These are phyloP conservation scores for Amyelois transitella DNA, from an alignment of 1,140 invertebrate species.

Conservation along the genomic window DNA sequence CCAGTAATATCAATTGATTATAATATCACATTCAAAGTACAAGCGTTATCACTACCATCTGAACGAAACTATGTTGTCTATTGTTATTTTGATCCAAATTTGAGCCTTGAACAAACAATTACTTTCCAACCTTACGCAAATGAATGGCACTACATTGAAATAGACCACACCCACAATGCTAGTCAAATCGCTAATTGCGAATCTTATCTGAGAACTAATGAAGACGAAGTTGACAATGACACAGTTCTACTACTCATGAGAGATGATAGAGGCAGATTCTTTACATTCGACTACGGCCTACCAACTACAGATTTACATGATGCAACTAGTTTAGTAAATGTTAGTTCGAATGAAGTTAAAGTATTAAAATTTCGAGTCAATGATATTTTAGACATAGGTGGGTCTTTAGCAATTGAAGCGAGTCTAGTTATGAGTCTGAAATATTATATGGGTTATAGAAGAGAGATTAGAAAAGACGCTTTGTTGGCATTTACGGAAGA, in stretches of 20 bases:
- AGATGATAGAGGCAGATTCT: constrained; percentile 81
- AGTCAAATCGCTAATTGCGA: constrained; percentile 46
- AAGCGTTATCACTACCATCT: constrained; percentile 59
- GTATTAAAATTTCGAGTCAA: constrained; percentile 79
- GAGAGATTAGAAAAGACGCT: constrained; percentile 39
- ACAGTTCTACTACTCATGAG: constrained; percentile 74
- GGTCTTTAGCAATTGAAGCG: constrained; percentile 78
- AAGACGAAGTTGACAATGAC: constrained; percentile 53
- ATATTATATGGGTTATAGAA: constrained; percentile 71
- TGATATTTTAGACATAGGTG: constrained; percentile 81
- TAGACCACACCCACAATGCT: constrained; percentile 43
- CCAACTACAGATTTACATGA: constrained; percentile 74
- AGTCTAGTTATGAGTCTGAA: constrained; percentile 76
- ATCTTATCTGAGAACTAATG: constrained; percentile 30
- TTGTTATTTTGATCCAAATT: constrained; percentile 48
- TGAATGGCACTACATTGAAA: constrained; percentile 76
- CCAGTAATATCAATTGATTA: constrained; percentile 12
- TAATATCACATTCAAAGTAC: constrained; percentile 47
- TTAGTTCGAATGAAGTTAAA: constrained; percentile 76
- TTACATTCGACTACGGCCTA: constrained; percentile 82
- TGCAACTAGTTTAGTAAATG: constrained; percentile 77
- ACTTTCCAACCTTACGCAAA: constrained; percentile 74
- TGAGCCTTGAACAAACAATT: constrained; percentile 36
- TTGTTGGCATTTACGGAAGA: constrained; percentile 56
- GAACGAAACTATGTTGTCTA: constrained; percentile 47